These are phyloP conservation scores for Hylomyscus alleni DNA, from an alignment of 2,797 vertebrate species.

Conservation along the genomic window DNA sequence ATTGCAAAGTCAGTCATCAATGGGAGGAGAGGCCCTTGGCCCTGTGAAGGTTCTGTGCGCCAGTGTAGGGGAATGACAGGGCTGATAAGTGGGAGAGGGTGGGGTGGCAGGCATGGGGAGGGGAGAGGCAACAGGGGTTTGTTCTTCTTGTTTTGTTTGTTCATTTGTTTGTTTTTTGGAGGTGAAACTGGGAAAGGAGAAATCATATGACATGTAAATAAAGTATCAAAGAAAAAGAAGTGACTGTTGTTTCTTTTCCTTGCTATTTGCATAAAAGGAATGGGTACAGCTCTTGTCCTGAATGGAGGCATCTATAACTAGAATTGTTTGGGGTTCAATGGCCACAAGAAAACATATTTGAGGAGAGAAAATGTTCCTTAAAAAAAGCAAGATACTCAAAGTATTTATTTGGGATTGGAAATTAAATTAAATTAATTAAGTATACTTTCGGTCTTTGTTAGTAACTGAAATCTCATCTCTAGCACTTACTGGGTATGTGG, in stretches of 20 bases:
- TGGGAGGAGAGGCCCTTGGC: too few relatives aligned
- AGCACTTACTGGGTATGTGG: not conserved
- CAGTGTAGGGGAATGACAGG: too few relatives aligned
- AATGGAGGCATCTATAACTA: not conserved
- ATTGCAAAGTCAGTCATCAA: too few relatives aligned
- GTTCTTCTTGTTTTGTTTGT: too few relatives aligned
- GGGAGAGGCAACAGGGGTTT: too few relatives aligned
- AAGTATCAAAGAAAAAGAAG: too few relatives aligned
- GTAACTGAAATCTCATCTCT: constrained; percentile 16
- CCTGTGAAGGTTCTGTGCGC: too few relatives aligned
- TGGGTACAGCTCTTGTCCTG: not conserved
- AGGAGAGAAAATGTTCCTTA: not conserved
- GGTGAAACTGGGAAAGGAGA: too few relatives aligned
- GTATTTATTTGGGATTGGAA: not conserved
- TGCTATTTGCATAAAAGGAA: not conserved
- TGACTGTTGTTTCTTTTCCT: not conserved
- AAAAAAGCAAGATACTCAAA: not conserved
- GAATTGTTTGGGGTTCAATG: not conserved
- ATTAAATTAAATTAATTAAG: not conserved
- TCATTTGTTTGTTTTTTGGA: too few relatives aligned
- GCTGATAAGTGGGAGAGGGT: too few relatives aligned
- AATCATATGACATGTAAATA: too few relatives aligned
- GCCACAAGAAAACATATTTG: constrained; percentile 1
- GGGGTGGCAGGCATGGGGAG: too few relatives aligned
- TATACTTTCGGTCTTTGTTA: not conserved